Conservation (phyloP, 2,888 invertebrate species). For the Cistogaster globosa region DNA sequence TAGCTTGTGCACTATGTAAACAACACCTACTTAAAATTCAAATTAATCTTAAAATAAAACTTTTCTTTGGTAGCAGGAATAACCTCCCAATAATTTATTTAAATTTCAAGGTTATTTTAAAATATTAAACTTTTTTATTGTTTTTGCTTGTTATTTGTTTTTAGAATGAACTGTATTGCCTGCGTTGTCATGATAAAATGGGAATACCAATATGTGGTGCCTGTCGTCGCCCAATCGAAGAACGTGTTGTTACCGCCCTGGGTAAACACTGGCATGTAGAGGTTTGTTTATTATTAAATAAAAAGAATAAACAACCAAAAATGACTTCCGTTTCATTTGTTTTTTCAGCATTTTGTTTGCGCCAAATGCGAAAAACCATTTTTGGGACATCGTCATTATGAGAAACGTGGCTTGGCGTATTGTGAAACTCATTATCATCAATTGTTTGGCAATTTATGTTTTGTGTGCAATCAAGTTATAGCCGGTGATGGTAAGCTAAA, state of each 20-base stretch:
- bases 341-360: conserved; percentile 97
- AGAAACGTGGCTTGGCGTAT: conserved; percentile 98
- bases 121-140: background rate
- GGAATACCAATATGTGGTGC: conserved; percentile 99
- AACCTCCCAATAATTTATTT: too few relatives aligned
- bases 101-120: conserved; percentile 11
- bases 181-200: conserved; percentile 99
- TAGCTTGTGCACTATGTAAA: too few relatives aligned
- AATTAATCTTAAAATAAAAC: background rate
- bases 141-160: background rate
- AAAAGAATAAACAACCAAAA: background rate
- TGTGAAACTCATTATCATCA: conserved; percentile 99
- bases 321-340: background rate
- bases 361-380: conserved; percentile 99
- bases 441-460: conserved; percentile 99
- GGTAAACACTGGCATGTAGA: conserved; percentile 99
- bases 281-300: conserved; percentile 83
- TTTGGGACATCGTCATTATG: conserved; percentile 99
- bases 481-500: conserved; percentile 94
- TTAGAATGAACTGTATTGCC: conserved; percentile 97
- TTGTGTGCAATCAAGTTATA: conserved; percentile 99
- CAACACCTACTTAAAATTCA: too few relatives aligned
- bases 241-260: conserved; percentile 98
- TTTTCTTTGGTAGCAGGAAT: background rate
- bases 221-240: conserved; percentile 99